Percentiles rank a stretch among this genome's conserved stretches.
Evolutionary conservation across 2,797 vertebrate genomes (phyloP).

Genomic region (Darevskia nairensis): DNA sequence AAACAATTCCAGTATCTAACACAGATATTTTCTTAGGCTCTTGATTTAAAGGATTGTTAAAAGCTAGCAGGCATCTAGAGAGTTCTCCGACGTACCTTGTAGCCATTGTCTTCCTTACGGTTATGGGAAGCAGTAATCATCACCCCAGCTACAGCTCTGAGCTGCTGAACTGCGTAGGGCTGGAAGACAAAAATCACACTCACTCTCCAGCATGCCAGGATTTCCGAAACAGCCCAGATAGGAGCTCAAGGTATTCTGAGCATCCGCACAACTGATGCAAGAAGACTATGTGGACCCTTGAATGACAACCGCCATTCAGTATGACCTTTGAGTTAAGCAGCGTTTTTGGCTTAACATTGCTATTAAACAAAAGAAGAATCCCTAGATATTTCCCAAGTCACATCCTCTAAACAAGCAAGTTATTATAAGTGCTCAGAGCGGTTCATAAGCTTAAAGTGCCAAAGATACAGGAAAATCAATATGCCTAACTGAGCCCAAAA

Average conservation of each 20-base stretch:
- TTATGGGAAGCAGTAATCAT: slow-evolving; percentile 99
- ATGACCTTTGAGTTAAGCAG: neutral
- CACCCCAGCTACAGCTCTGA: slow-evolving; percentile 89
- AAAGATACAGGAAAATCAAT: neutral
- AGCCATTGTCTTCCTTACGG: slow-evolving; percentile 96
- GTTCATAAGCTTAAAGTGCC: neutral
- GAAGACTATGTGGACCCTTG: fast-evolving
- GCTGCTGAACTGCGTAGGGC: slow-evolving; percentile 91
- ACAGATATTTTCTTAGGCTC: neutral
- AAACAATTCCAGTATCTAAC: too few relatives aligned
- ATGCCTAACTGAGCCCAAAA: neutral
- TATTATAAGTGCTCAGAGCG: neutral
- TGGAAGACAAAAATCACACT: slow-evolving; percentile 60
- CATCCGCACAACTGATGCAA: neutral
- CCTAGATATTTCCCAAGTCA: neutral
- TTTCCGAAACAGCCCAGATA: neutral
- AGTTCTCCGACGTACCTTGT: slow-evolving; percentile 84
- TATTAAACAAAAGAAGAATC: fast-evolving
- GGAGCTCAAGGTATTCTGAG: fast-evolving
- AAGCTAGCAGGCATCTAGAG: too few relatives aligned
- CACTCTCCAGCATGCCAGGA: neutral
- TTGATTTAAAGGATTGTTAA: neutral
- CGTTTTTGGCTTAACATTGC: neutral
- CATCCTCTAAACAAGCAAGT: fast-evolving
- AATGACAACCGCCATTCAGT: neutral